These are phyloP conservation scores for Sciaenops ocellatus DNA, from an alignment of 2,797 vertebrate genomes.

Conservation along the genomic window DNA sequence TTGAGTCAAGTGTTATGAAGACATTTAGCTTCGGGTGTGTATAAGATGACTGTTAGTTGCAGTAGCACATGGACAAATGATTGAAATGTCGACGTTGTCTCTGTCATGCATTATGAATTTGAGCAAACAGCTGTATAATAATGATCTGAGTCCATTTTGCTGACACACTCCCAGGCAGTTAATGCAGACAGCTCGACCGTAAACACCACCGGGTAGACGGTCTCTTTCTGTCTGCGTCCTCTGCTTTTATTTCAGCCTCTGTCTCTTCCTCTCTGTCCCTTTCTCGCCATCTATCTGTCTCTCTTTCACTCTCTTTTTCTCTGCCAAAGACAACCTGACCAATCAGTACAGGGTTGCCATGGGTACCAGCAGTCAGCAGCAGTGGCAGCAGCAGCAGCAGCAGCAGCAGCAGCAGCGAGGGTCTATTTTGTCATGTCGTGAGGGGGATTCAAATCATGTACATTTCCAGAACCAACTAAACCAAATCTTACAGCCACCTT, in stretches of 20 bases:
- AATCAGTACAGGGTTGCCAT: conserved; percentile 72
- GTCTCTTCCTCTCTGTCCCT: conserved; percentile 13
- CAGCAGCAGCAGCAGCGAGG: conserved; percentile 50
- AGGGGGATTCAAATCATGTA: conserved; percentile 67
- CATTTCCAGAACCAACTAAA: conserved; percentile 36
- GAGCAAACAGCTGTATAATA: not conserved
- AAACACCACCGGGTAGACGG: not conserved
- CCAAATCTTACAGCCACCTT: not conserved
- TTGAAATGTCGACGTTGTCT: not conserved
- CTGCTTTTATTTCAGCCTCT: conserved; percentile 33
- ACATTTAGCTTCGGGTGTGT: not conserved
- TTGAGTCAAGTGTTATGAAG: not conserved
- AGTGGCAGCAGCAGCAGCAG: conserved; percentile 48
- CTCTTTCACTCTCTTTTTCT: conserved; percentile 32
- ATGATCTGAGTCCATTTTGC: not conserved
- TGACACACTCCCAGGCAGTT: not conserved
- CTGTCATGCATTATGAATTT: conserved; percentile 16
- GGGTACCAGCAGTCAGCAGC: conserved; percentile 64
- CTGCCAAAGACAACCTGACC: conserved; percentile 66
- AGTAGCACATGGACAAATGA: conserved; percentile 6
- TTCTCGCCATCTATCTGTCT: not conserved
- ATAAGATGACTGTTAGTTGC: not conserved
- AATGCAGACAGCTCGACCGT: conserved; percentile 20
- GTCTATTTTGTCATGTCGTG: conserved; percentile 58
- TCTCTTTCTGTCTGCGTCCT: conserved; percentile 20